Base-by-base conservation (phyloP, 2,888 invertebrate species). In the Ditylenchus weischeri region DNA sequence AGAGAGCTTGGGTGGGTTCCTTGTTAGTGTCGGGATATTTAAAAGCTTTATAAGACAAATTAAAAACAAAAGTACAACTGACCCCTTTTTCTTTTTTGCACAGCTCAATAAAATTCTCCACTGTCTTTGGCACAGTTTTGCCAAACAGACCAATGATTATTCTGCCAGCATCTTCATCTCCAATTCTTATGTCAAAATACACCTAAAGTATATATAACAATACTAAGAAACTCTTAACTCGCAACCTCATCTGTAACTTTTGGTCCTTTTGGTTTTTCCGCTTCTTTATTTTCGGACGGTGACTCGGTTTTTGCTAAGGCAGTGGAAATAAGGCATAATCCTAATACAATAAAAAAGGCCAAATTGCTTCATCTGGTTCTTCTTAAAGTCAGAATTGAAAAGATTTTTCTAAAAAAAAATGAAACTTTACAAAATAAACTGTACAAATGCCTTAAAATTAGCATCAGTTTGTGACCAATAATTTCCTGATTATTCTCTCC, bases 101-200 rank as follows among this genome's bases (percentile, higher is more conserved):
- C 21, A 94, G 87, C 21, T 89, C 87, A 73, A 89, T 87, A 82
- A 94, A 94, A 84, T 94, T 94, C 77, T 89, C 87, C 0, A 90
- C 91, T 0, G 93, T 90, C 84, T 89, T 90, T 1, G 93, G 93
- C 38, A 75, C 75, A 62, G 89, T 85, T 72, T 92, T 89, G 0
- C 93, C 93, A 85, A 92, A 92, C n/a, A 94, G 86, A 0, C 92
- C 93, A 73, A 93, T 88, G 0, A 90, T 88, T 66, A 94, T 89
- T 72, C 89, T 86, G 0, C 93, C 93, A 18, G 88, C 84, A 15
- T 87, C 85, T 83, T 89, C 87, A 65, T 88, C 89, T 74, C 89
- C 90, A 76, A 89, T 89, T 80, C 88, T 87, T 11, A 93, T 87
- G 81, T 92, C 91, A 73, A 93, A 88, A 83, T 88, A 92, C 1